Conservation (phyloP, 2,888 invertebrate genomes). For the Sclerodermus sp. region DNA sequence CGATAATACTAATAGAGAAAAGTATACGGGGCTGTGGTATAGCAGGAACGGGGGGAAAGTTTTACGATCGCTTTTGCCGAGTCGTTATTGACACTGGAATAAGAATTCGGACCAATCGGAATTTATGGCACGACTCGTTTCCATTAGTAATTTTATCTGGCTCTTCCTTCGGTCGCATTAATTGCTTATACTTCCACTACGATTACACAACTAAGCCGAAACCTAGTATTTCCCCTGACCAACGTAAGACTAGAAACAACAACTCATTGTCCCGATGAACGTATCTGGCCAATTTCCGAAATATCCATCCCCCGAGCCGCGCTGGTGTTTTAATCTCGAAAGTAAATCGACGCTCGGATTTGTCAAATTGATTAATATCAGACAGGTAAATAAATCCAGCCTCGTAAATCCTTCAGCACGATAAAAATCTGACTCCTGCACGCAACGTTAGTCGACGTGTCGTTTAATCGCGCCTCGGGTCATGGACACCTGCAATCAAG, state of each 20-base stretch:
- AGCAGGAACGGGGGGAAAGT: conserved; percentile 12
- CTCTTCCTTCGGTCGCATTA: conserved; percentile 3
- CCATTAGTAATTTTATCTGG: conserved; percentile 29
- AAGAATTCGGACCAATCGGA: conserved; percentile 29
- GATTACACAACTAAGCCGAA: no score
- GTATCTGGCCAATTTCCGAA: neutral
- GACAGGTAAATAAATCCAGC: neutral
- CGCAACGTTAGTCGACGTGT: conserved; percentile 5
- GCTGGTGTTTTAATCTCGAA: neutral
- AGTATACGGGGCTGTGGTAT: neutral
- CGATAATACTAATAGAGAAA: conserved; percentile 13
- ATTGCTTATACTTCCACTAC: no score
- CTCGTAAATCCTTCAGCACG: neutral
- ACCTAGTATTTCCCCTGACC: no score
- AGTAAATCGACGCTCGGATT: neutral
- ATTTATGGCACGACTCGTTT: conserved; percentile 30
- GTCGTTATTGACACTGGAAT: conserved; percentile 34
- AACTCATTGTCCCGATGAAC: no score
- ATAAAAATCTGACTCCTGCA: neutral
- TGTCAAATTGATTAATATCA: neutral
- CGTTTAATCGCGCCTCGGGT: conserved; percentile 19
- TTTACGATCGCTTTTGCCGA: conserved; percentile 33
- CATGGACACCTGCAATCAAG: conserved; percentile 24
- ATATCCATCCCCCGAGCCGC: neutral
- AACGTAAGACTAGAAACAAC: no score